phyloP scores from a whole-genome alignment of 2,888 invertebrate genomes.

The Brachyopa scutellaris region DNA sequence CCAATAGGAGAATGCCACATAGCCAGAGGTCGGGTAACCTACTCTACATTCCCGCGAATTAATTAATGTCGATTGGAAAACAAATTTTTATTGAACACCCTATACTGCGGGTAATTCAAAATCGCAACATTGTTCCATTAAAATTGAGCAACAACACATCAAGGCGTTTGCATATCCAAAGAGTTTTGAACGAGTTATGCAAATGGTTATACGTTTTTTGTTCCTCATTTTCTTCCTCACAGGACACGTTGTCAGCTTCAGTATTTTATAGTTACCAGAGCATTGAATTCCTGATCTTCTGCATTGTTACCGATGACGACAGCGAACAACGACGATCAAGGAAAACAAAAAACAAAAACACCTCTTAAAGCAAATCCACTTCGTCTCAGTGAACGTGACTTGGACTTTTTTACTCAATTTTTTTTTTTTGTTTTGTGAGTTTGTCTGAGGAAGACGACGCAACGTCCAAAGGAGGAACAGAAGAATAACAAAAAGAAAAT shows the following conservation, averaged over 20 bases:
- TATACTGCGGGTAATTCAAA: no score
- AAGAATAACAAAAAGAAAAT: slow-evolving; percentile 27
- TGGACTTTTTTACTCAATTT: slow-evolving; percentile 1
- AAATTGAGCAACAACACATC: no score
- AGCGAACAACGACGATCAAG: neutral
- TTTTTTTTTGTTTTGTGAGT: no score
- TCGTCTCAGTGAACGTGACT: slow-evolving; percentile 45
- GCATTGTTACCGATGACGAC: slow-evolving; percentile 19
- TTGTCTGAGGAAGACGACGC: neutral
- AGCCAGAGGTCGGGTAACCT: no score
- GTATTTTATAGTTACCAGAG: slow-evolving; percentile 15
- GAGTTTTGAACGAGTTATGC: slow-evolving; percentile 36
- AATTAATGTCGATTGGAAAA: no score
- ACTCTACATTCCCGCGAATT: no score
- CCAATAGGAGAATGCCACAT: no score
- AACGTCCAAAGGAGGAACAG: neutral
- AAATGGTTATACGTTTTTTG: slow-evolving; percentile 27
- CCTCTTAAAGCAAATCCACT: slow-evolving; percentile 3
- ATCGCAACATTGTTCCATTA: no score
- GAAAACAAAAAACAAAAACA: slow-evolving; percentile 18
- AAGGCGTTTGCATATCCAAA: neutral
- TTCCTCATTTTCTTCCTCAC: neutral
- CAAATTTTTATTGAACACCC: no score
- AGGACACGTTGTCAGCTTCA: slow-evolving; percentile 21
- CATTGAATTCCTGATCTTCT: slow-evolving; percentile 21